Percentiles rank a stretch among this genome's conserved stretches.
phyloP scores from a whole-genome alignment of 2,797 vertebrate genomes.

The Gephyroberyx darwinii region DNA sequence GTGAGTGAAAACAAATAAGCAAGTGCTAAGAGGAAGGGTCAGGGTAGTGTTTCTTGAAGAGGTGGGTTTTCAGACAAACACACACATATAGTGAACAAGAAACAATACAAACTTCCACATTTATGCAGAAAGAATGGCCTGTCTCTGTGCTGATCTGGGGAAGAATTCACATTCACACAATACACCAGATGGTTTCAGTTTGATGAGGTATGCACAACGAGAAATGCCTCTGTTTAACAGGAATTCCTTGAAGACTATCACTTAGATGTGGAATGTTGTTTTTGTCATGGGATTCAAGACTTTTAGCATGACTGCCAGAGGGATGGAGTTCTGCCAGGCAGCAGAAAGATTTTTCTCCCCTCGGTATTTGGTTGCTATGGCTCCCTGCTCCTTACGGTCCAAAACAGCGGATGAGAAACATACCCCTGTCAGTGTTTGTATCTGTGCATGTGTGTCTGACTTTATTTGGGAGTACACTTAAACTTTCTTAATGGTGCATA shows the following conservation, averaged over 20 bases:
- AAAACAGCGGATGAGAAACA: constrained; percentile 75
- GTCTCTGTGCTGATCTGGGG: constrained; percentile 26
- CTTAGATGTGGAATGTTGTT: constrained; percentile 79
- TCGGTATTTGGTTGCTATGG: constrained; percentile 75
- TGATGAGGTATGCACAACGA: constrained; percentile 61
- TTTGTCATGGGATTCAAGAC: constrained; percentile 76
- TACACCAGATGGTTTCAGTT: constrained; percentile 75
- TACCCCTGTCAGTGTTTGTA: constrained; percentile 44
- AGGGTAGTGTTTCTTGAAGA: too few species aligned
- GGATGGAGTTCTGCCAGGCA: constrained; percentile 76
- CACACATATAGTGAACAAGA: not conserved
- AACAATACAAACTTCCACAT: constrained; percentile 35
- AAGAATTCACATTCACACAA: constrained; percentile 52
- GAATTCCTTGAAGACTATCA: constrained; percentile 78
- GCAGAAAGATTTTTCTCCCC: constrained; percentile 69
- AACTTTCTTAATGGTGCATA: constrained; percentile 55
- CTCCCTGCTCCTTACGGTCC: constrained; percentile 69
- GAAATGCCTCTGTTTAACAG: constrained; percentile 75
- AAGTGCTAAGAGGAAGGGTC: too few species aligned
- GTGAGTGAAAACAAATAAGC: too few species aligned
- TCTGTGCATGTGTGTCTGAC: constrained; percentile 47
- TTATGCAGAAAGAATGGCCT: constrained; percentile 3
- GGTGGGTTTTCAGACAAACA: too few species aligned
- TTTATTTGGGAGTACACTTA: constrained; percentile 59
- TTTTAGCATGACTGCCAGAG: constrained; percentile 72